Percentiles rank a stretch among this genome's conserved stretches.
phyloP scores from a whole-genome alignment of 2,888 invertebrate genomes.

The Chloromyia formosa region DNA sequence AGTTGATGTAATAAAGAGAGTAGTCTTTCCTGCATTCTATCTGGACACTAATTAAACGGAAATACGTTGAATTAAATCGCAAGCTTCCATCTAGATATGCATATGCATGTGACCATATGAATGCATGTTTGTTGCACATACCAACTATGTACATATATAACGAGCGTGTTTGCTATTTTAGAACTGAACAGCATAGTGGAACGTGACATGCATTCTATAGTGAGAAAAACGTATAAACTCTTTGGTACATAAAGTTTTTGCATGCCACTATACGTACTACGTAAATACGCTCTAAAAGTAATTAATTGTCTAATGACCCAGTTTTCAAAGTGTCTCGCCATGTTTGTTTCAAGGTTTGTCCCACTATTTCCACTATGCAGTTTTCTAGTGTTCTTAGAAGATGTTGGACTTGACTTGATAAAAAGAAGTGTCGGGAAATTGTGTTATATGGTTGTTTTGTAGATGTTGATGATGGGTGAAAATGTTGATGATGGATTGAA shows the following conservation, averaged over 20 bases:
- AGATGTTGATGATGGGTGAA: not conserved
- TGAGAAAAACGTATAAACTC: not conserved
- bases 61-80: not conserved
- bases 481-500: too few species aligned
- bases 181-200: conserved; percentile 22
- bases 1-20: too few species aligned
- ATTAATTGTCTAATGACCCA: conserved; percentile 37
- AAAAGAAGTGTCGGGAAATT: too few species aligned
- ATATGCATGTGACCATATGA: too few species aligned
- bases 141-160: not conserved
- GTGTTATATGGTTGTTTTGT: too few species aligned
- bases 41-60: not conserved
- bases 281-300: conserved; percentile 22
- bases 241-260: not conserved
- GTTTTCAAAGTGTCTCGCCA: conserved; percentile 32
- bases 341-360: conserved; percentile 36
- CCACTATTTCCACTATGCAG: not conserved
- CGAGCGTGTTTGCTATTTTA: conserved; percentile 1
- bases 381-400: not conserved
- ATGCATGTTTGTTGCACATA: conserved; percentile 6
- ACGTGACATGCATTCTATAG: conserved; percentile 30
- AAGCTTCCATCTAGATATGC: not conserved
- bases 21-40: not conserved
- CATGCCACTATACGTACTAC: not conserved
- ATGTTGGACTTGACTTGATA: not conserved